phyloP scores from a whole-genome alignment of 2,113 vertebrate species.

The Choloepus hoffmanni region DNA sequence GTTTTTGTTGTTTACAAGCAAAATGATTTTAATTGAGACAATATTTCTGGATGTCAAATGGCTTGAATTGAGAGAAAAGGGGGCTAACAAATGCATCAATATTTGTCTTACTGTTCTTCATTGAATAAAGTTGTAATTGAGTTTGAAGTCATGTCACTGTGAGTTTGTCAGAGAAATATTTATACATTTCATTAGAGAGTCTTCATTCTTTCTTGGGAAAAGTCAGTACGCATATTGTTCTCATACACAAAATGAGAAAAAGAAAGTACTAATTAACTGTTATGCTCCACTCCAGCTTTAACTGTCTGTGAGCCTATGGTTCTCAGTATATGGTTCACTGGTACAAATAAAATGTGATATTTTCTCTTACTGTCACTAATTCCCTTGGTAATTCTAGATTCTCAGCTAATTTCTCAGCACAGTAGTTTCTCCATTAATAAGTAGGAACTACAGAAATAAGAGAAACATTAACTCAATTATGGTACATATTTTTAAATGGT shows the following conservation, averaged over 20 bases:
- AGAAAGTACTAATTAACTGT: neutral
- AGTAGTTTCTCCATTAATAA: constrained; percentile 19
- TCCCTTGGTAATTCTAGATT: constrained; percentile 12
- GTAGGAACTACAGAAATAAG: neutral
- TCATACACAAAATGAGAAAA: neutral
- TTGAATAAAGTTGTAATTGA: neutral
- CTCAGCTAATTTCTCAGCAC: constrained; percentile 17
- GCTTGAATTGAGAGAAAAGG: neutral
- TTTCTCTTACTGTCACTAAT: neutral
- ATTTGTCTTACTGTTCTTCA: neutral
- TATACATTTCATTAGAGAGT: neutral
- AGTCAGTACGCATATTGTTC: neutral
- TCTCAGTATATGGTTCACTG: neutral
- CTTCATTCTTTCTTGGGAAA: neutral
- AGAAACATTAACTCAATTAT: neutral
- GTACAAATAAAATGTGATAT: neutral
- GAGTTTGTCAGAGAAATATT: neutral
- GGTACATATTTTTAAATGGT: too few relatives aligned
- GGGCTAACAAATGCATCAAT: neutral
- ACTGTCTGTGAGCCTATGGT: neutral
- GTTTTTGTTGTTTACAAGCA: neutral
- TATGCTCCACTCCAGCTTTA: neutral
- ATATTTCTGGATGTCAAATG: neutral
- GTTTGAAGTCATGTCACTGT: neutral
- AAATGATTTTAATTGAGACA: constrained; percentile 10